Percentiles rank a stretch among this genome's conserved stretches.
Evolutionary conservation across 2,797 vertebrate genomes (phyloP).

Genomic region (Valencia hispanica): DNA sequence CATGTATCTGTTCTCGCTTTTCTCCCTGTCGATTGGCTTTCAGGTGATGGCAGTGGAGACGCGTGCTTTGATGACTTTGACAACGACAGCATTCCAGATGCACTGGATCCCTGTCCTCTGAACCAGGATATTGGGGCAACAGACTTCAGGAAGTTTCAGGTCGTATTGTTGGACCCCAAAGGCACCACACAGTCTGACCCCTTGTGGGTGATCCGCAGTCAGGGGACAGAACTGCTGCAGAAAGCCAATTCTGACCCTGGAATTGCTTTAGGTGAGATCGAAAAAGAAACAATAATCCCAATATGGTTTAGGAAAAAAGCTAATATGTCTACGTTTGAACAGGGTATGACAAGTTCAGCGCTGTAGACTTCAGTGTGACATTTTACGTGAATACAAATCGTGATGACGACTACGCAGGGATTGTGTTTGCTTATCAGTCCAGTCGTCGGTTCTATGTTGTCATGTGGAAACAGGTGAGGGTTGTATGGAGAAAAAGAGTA

Average conservation of each 20-base stretch:
- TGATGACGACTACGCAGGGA: conserved; percentile 95
- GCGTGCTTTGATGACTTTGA: conserved; percentile 96
- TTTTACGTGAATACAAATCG: conserved; percentile 97
- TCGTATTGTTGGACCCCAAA: conserved; percentile 94
- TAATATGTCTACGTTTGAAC: conserved; percentile 18
- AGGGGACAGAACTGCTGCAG: conserved; percentile 95
- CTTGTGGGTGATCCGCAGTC: conserved; percentile 95
- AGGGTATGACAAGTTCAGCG: conserved; percentile 92
- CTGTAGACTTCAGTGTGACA: conserved; percentile 96
- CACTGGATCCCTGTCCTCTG: conserved; percentile 92
- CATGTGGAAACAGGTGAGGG: conserved; percentile 96
- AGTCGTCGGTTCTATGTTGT: conserved; percentile 95
- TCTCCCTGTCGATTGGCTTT: background rate
- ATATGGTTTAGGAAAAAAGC: background rate
- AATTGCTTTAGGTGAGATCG: conserved; percentile 91
- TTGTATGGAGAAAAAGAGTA: background rate
- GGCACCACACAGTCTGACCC: conserved; percentile 97
- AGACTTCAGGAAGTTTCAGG: conserved; percentile 96
- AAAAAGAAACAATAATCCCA: background rate
- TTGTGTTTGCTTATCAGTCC: conserved; percentile 96
- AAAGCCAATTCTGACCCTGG: conserved; percentile 96
- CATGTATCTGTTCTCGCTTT: conserved; percentile 3
- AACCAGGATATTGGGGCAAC: conserved; percentile 90
- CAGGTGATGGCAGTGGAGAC: conserved; percentile 92
- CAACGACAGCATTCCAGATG: conserved; percentile 92